These are phyloP conservation scores for Thalassophryne amazonica DNA, from an alignment of 2,797 vertebrate species.

Conservation along the genomic window DNA sequence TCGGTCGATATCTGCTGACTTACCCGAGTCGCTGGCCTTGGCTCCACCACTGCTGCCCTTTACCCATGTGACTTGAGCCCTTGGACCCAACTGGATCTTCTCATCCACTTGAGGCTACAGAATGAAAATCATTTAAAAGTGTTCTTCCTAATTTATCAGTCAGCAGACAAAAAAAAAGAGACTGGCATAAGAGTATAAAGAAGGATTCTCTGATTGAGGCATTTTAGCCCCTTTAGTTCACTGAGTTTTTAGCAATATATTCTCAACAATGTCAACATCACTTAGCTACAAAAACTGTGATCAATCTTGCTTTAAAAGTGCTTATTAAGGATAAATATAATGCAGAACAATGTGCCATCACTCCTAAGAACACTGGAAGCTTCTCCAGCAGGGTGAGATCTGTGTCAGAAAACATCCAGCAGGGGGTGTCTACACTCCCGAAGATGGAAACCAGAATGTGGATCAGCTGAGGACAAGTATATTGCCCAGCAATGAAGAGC, in stretches of 20 bases:
- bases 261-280: too few relatives aligned
- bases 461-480: constrained; percentile 22
- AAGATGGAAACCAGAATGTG: constrained; percentile 10
- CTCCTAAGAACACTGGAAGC: neutral
- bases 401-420: constrained; percentile 15
- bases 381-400: constrained; percentile 32
- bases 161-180: neutral
- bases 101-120: constrained; percentile 94
- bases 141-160: neutral
- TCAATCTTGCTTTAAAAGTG: too few relatives aligned
- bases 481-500: neutral
- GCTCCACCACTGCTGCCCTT: constrained; percentile 98
- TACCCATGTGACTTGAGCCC: constrained; percentile 94
- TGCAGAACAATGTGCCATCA: neutral
- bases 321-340: neutral
- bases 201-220: neutral
- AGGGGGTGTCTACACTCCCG: constrained; percentile 12
- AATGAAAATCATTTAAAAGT: neutral
- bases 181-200: neutral
- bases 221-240: too few relatives aligned
- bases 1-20: constrained; percentile 21
- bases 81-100: constrained; percentile 97
- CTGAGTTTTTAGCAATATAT: too few relatives aligned
- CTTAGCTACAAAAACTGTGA: too few relatives aligned
- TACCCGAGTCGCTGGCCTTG: constrained; percentile 92